Percentiles rank a stretch among this genome's conserved stretches.
phyloP scores from a whole-genome alignment of 2,113 vertebrate genomes.

The Syngnathus floridae region DNA sequence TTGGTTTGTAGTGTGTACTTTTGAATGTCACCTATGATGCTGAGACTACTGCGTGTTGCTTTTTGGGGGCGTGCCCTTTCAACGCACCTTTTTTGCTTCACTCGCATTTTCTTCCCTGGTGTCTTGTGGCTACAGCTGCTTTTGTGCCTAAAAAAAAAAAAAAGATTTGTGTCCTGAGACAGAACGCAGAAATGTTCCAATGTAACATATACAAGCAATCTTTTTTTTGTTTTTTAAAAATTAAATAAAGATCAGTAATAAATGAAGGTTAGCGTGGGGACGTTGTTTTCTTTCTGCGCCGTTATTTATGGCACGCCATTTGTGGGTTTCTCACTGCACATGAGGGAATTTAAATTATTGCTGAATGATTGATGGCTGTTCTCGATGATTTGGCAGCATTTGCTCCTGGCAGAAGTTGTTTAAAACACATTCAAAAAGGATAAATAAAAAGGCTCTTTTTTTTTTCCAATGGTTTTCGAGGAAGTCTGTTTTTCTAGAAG shows the following conservation, averaged over 20 bases:
- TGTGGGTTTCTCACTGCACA: background rate
- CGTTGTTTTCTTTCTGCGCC: background rate
- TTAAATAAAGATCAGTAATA: slow-evolving; percentile 66
- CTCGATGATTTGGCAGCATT: background rate
- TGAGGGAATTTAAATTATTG: background rate
- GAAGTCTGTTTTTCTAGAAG: background rate
- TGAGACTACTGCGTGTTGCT: slow-evolving; percentile 23
- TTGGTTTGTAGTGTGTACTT: slow-evolving; percentile 36
- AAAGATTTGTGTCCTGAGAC: slow-evolving; percentile 48
- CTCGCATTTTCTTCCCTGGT: slow-evolving; percentile 15
- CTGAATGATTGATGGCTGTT: background rate
- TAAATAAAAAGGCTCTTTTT: background rate
- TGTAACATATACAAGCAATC: slow-evolving; percentile 69
- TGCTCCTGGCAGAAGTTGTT: background rate
- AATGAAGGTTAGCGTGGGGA: slow-evolving; percentile 43
- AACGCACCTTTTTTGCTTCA: slow-evolving; percentile 33
- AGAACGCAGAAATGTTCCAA: slow-evolving; percentile 55
- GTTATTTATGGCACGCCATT: background rate
- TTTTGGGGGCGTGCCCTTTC: slow-evolving; percentile 29
- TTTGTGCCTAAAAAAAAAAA: slow-evolving; percentile 65
- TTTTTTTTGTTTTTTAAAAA: slow-evolving; percentile 59
- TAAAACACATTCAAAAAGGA: background rate
- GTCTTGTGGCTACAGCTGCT: slow-evolving; percentile 49
- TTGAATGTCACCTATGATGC: slow-evolving; percentile 34
- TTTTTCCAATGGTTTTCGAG: background rate